Percentiles rank a stretch among this genome's conserved stretches.
Conservation (phyloP, 1,140 invertebrate genomes). For the Aradophagus sp. region DNA sequence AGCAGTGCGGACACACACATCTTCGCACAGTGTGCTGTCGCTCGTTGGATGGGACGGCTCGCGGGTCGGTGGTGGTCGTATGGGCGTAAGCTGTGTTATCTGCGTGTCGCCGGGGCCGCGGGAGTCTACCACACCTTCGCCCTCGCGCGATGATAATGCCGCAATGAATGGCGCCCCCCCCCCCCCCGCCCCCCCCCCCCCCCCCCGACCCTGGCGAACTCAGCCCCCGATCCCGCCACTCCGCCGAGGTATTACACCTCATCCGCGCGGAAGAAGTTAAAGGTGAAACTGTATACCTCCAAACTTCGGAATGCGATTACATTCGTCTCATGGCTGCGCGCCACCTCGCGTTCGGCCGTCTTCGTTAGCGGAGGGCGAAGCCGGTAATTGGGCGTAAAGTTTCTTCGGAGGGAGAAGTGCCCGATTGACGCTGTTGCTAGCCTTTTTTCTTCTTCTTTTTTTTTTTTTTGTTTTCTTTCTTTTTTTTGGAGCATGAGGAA, state of each 20-base stretch:
- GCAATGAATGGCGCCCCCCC: no score
- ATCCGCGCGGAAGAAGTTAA: conserved; percentile 52
- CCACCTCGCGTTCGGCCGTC: conserved; percentile 15
- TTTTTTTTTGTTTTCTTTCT: no score
- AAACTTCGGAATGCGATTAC: conserved; percentile 58
- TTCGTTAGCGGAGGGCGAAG: conserved; percentile 43
- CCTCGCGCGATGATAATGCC: no score
- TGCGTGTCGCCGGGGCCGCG: no score
- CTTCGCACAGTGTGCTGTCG: no score
- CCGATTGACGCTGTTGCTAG: conserved; percentile 52
- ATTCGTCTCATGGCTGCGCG: conserved; percentile 32
- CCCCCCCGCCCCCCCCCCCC: conserved; percentile 1
- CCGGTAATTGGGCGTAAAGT: conserved; percentile 54
- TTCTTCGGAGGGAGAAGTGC: conserved; percentile 38
- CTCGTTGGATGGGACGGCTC: no score
- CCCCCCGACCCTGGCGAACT: no score
- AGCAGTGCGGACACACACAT: no score
- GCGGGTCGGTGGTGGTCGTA: no score
- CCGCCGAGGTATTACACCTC: conserved; percentile 25
- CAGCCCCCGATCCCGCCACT: neutral
- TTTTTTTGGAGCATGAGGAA: conserved; percentile 20
- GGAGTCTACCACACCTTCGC: no score
- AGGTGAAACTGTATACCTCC: conserved; percentile 52
- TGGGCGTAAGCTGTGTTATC: no score
- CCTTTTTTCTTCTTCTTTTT: conserved; percentile 31